Conservation (phyloP, 1,140 invertebrate genomes). For the Zaprionus vittiger region DNA sequence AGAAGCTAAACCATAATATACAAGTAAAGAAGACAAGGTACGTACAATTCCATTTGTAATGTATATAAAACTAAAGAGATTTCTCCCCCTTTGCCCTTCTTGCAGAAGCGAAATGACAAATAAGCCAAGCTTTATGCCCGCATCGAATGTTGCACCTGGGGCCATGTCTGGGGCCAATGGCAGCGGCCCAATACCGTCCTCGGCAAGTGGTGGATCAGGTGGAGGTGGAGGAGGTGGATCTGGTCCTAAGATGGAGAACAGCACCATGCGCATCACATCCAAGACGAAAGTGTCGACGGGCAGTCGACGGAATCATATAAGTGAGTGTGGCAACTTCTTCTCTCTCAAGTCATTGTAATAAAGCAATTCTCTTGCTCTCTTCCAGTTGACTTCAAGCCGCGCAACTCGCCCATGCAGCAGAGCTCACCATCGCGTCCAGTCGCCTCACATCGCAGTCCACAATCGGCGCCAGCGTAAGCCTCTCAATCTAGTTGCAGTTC, state of each 20-base stretch:
- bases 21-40: slow-evolving; percentile 97
- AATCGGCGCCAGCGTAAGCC: slow-evolving; percentile 80
- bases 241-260: slow-evolving; percentile 74
- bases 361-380: not conserved
- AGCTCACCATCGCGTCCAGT: slow-evolving; percentile 78
- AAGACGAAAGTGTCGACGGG: slow-evolving; percentile 84
- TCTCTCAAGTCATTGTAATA: not conserved
- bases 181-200: slow-evolving; percentile 16
- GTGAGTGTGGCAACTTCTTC: slow-evolving; percentile 46
- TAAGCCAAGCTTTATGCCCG: slow-evolving; percentile 74
- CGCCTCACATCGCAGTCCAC: slow-evolving; percentile 75
- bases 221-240: not conserved
- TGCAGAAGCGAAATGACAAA: slow-evolving; percentile 75
- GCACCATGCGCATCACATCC: slow-evolving; percentile 76
- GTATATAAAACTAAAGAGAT: not conserved
- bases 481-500: not conserved
- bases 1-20: slow-evolving; percentile 95
- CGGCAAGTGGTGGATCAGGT: not conserved
- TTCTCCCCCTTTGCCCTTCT: not conserved
- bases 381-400: slow-evolving; percentile 81
- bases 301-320: slow-evolving; percentile 80
- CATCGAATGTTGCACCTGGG: slow-evolving; percentile 53
- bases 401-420: slow-evolving; percentile 82
- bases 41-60: slow-evolving; percentile 17
- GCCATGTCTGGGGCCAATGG: slow-evolving; percentile 33